These are phyloP conservation scores for honey bee (Apis mellifera) DNA, from an alignment of 1,140 invertebrate genomes.

Conservation along the genomic window Amel_HAv3.1 CM009932.2:15499501-15500000, in stretches of 20 bases:
- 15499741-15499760: conserved; percentile 62
- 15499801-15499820: conserved; percentile 62
- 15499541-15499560: too few species aligned
- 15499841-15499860: conserved; percentile 51
- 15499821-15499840: conserved; percentile 44
- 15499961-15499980: conserved; percentile 57
- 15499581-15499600: conserved; percentile 11
- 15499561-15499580: not conserved
- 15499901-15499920: not conserved
- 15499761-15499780: conserved; percentile 65
- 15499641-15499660: conserved; percentile 54
- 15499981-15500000: conserved; percentile 56
- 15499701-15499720: conserved; percentile 51
- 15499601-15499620: conserved; percentile 45
- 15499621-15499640: conserved; percentile 58
- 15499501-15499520: too few species aligned
- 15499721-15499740: conserved; percentile 50
- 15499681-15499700: conserved; percentile 46
- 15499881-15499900: conserved; percentile 7
- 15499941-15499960: conserved; percentile 57
- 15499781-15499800: conserved; percentile 57
- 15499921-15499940: conserved; percentile 9
- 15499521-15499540: too few species aligned
- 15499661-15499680: not conserved
- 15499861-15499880: conserved; percentile 23